Evolutionary conservation across 2,888 invertebrate species (phyloP).

Genomic region (Brenthis daphne): DNA sequence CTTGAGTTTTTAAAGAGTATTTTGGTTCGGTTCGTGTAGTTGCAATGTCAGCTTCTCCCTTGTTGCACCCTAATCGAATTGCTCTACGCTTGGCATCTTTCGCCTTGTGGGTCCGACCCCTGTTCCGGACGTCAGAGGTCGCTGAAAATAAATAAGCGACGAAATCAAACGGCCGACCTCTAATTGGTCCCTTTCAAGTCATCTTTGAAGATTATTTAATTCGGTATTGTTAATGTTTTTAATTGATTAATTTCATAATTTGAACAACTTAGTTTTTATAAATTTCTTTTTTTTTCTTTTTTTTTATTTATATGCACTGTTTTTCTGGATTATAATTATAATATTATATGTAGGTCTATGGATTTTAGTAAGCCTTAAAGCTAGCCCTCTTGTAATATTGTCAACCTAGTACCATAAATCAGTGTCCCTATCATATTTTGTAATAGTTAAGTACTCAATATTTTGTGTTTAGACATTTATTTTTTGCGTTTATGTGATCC

Average conservation of each 20-base stretch:
- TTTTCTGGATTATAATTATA: no score
- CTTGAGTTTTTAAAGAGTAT: slow-evolving; percentile 38
- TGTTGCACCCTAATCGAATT: slow-evolving; percentile 81
- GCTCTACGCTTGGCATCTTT: slow-evolving; percentile 75
- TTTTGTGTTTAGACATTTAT: slow-evolving; percentile 29
- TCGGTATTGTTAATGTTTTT: slow-evolving; percentile 59
- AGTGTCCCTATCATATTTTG: slow-evolving; percentile 55
- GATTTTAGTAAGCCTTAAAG: neutral
- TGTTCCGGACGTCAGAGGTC: slow-evolving; percentile 72
- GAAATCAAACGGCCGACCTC: slow-evolving; percentile 68
- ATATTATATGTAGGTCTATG: no score
- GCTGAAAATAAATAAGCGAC: slow-evolving; percentile 77
- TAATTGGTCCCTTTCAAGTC: slow-evolving; percentile 72
- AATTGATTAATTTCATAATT: slow-evolving; percentile 19
- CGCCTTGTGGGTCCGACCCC: slow-evolving; percentile 72
- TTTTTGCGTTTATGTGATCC: slow-evolving; percentile 11
- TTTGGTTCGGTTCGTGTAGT: slow-evolving; percentile 49
- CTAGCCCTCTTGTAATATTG: slow-evolving; percentile 22
- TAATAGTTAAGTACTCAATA: slow-evolving; percentile 42
- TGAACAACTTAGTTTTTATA: no score
- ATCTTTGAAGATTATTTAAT: slow-evolving; percentile 72
- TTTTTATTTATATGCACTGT: no score
- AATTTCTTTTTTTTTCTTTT: no score
- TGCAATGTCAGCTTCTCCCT: slow-evolving; percentile 76
- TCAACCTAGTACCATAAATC: slow-evolving; percentile 60